Base-by-base conservation (phyloP, 2,888 invertebrate genomes). In the Drosophila atroscutellata region DNA sequence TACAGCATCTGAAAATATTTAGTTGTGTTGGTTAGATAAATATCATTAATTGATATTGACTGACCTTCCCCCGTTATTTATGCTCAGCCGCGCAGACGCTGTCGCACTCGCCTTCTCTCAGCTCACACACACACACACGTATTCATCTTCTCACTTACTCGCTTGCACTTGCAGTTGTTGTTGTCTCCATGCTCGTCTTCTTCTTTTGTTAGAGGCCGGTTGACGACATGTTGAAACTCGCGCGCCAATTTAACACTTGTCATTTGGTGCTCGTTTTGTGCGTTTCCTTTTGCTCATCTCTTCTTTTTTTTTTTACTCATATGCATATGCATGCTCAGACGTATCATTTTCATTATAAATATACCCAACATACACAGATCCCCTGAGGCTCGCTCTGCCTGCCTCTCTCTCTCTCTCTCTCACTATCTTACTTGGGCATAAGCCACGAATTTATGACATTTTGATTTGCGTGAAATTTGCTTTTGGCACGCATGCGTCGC, bases 391-490 rank as follows among this genome's bases (percentile, higher is more conserved):
- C 59, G 47, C 65, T n/a, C 55, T 55, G n/a, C n/a, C n/a, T n/a
- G n/a, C n/a, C 37, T 4, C 26, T 11, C 26, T 9, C 52, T 34
- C 34, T 32, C 13, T 13, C 51, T 36, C 18, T 37, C 11, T 36
- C n/a, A 15, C 28, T 39, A 11, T 62, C 74, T 54, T 55, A 55
- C 37, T 37, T 65, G 66, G 66, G 81, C 82, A 88, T 88, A 90
- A 88, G 88, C 88, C 88, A 84, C 80, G 81, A 89, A 91, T 91
- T 89, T 91, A 91, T 91, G 91, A 91, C 91, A 86, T 91, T 91
- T 90, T 91, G 91, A 91, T 91, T 91, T 91, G 91, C 91, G 92
- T 91, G 87, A 91, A 91, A 91, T 91, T 91, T 89, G 90, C 86
- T 83, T 90, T 87, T 90, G 89, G 88, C 90, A 89, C 88, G 88